phyloP scores from a whole-genome alignment of 2,797 vertebrate species.

The Threskiornis aethiopicus region DNA sequence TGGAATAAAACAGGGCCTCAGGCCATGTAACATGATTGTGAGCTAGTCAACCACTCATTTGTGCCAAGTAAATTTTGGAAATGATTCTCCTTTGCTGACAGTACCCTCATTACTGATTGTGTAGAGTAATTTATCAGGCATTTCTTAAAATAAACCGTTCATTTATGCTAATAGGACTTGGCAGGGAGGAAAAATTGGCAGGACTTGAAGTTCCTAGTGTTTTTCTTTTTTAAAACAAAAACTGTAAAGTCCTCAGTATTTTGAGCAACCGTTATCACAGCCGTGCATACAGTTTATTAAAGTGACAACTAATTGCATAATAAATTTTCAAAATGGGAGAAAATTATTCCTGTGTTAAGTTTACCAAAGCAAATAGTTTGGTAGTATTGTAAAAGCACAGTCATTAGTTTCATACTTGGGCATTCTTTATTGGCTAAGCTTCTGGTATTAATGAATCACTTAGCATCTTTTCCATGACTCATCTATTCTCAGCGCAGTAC shows the following conservation, averaged over 20 bases:
- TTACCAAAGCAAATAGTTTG: conserved; percentile 62
- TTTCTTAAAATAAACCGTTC: conserved; percentile 88
- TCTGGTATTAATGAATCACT: conserved; percentile 60
- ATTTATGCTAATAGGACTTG: conserved; percentile 87
- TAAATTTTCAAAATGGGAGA: conserved; percentile 73
- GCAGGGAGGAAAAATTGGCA: conserved; percentile 82
- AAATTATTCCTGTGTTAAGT: conserved; percentile 60
- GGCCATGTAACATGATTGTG: conserved; percentile 66
- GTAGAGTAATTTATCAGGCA: conserved; percentile 86
- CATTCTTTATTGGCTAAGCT: conserved; percentile 29
- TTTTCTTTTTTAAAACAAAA: conserved; percentile 75
- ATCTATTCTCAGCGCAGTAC: conserved; percentile 50
- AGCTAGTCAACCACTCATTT: conserved; percentile 71
- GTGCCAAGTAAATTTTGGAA: conserved; percentile 80
- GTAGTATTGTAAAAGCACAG: conserved; percentile 44
- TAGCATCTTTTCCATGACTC: conserved; percentile 57
- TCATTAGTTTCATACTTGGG: conserved; percentile 53
- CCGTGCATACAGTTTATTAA: conserved; percentile 64
- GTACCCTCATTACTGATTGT: conserved; percentile 86
- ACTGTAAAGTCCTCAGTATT: conserved; percentile 71
- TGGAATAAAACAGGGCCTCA: conserved; percentile 49
- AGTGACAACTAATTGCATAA: conserved; percentile 63
- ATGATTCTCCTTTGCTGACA: conserved; percentile 83
- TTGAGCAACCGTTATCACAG: conserved; percentile 70
- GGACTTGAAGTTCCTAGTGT: conserved; percentile 80